phyloP scores from a whole-genome alignment of 2,888 invertebrate species.

The Macrophya annulata region DNA sequence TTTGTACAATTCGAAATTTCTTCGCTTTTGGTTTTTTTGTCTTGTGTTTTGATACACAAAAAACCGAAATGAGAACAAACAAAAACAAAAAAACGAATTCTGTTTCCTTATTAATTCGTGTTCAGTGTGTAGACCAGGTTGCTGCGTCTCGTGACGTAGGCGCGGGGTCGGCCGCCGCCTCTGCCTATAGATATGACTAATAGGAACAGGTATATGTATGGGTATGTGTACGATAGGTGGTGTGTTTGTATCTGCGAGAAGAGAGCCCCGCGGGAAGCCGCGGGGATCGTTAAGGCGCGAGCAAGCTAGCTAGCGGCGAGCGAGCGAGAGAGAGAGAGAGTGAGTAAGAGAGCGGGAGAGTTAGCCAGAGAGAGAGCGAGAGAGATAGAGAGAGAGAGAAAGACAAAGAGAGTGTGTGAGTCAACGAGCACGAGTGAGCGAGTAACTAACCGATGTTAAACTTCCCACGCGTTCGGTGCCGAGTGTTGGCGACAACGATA shows the following conservation, averaged over 20 bases:
- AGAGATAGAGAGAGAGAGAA: no score
- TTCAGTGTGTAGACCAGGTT: background rate
- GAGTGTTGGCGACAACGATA: conserved; percentile 29
- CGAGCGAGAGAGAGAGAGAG: background rate
- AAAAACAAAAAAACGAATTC: no score
- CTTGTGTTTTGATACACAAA: no score
- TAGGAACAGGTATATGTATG: background rate
- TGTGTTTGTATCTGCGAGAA: background rate
- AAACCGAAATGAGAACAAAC: no score
- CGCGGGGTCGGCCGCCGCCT: background rate
- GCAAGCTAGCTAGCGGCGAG: background rate
- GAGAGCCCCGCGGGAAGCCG: background rate
- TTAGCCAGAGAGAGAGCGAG: no score
- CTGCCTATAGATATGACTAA: conserved; percentile 3
- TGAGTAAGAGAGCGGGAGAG: no score
- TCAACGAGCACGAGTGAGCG: conserved; percentile 5
- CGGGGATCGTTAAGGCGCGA: background rate
- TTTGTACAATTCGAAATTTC: no score
- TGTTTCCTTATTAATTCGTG: no score
- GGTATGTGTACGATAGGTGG: background rate
- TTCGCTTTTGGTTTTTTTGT: no score
- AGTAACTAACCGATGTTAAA: conserved; percentile 28
- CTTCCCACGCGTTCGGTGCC: conserved; percentile 42
- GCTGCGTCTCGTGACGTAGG: background rate
- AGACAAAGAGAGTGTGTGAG: no score